Evolutionary conservation across 23 tunicate species (phyloP), one percentile per base, ranked within the genome.

Genomic region (Clavelina lepadiformis): DNA sequence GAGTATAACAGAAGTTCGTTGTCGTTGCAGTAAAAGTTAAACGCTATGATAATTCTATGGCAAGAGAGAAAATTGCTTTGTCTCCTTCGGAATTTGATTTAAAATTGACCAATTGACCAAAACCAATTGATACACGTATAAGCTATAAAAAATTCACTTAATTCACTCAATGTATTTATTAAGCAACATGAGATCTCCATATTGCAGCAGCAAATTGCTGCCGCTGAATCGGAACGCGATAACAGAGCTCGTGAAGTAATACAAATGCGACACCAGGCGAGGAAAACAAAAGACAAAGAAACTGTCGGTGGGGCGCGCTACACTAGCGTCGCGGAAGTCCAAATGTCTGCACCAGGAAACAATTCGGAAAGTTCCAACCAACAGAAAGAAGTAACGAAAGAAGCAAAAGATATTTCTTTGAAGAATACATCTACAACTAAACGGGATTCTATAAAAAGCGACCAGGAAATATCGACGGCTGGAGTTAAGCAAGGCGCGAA

Each of bases 171-270:
- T 21, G 55, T 33, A 21, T 34, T 56, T 56, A 28, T 71, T 34
- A 44, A 86, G 95, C 51, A 27, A n/a, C 77, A 72, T 28, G 95
- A 86, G 49, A 28, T 78, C 2, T 25, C 71, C 5, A 59, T 37
- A 22, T 57, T 86, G 24, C 83, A 78, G 35, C 85, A 86, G 49
- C 68, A 72, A 31, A 69, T 86, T 1, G 78, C 71, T 0, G 77
- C 65, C 68, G 72, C 95, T 5, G 95, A 86, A 45, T 46, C 59
- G 2, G 83, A 86, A 38, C 74, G 95, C 21, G 95, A 86, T 51
- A 34, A 62, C 31, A 77, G 57, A 71, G 84, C 80, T 0, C 72
- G 70, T 25, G 95, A 86, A 78, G 56, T 77, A 25, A 54, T 58
- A 26, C 79, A 56, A n/a, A 63, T 77, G 47, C 95, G 95, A 26